Percentiles rank a stretch among this genome's conserved stretches.
phyloP scores from a whole-genome alignment of 64 coral and sea anemone genomes.

The Montipora cactus region DNA sequence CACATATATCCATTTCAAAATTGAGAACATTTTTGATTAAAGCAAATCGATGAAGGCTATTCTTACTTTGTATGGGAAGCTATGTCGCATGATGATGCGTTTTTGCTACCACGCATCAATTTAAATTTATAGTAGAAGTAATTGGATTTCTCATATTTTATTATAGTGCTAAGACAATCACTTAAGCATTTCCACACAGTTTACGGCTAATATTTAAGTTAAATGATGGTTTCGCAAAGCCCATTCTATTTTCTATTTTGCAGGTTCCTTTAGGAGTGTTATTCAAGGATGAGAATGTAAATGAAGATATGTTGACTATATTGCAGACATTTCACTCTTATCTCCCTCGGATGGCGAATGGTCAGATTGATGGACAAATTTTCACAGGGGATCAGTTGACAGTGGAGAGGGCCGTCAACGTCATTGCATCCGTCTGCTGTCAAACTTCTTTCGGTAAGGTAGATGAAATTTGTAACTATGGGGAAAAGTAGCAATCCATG shows the following conservation, averaged over 20 bases:
- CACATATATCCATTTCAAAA: too few relatives aligned
- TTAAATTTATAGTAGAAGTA: too few relatives aligned
- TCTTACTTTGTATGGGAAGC: too few relatives aligned
- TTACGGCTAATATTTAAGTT: background rate
- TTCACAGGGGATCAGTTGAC: conserved; percentile 64
- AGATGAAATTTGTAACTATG: background rate
- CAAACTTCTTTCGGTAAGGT: conserved; percentile 44
- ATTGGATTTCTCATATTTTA: too few relatives aligned
- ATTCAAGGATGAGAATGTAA: conserved; percentile 48
- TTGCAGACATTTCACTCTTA: conserved; percentile 48
- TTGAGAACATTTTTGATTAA: too few relatives aligned
- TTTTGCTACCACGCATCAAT: too few relatives aligned
- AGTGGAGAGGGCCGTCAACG: conserved; percentile 62
- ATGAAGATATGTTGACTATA: conserved; percentile 67
- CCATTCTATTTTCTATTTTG: conserved; percentile 20
- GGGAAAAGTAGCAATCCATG: too few relatives aligned
- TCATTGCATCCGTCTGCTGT: conserved; percentile 63
- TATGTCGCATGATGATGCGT: too few relatives aligned
- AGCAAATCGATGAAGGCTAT: too few relatives aligned
- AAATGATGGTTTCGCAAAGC: background rate
- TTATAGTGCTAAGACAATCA: background rate
- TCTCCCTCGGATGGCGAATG: conserved; percentile 17
- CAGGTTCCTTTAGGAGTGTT: conserved; percentile 24
- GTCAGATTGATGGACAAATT: conserved; percentile 48
- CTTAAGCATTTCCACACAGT: background rate